These are phyloP conservation scores for Albula glossodonta DNA, from an alignment of 2,113 vertebrate genomes.

Conservation along the genomic window DNA sequence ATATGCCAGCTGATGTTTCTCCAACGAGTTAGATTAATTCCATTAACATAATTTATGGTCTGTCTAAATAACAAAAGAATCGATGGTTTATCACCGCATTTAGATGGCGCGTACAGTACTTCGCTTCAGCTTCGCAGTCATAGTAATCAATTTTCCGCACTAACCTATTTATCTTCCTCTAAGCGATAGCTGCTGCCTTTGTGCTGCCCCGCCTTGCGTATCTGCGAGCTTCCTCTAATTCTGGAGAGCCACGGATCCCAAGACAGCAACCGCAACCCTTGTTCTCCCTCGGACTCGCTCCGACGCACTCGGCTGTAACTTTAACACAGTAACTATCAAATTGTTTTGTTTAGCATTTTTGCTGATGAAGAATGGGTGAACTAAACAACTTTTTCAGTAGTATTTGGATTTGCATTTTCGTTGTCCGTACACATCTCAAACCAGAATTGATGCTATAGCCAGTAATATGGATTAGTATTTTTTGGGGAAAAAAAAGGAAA, in stretches of 20 bases:
- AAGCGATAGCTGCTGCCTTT: not conserved
- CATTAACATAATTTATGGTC: too few relatives aligned
- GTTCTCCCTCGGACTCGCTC: not conserved
- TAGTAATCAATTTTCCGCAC: not conserved
- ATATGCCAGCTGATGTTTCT: too few relatives aligned
- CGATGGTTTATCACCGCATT: too few relatives aligned
- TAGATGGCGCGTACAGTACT: too few relatives aligned
- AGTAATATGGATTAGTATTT: not conserved
- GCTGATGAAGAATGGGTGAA: not conserved
- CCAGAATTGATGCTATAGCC: not conserved
- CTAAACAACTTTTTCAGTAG: not conserved
- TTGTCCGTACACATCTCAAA: too few relatives aligned
- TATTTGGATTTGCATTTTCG: too few relatives aligned
- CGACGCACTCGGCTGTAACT: not conserved
- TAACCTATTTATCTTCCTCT: not conserved
- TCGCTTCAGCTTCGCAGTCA: too few relatives aligned
- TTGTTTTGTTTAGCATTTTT: not conserved
- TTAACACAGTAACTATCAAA: not conserved
- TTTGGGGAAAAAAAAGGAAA: not conserved
- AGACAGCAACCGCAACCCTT: not conserved
- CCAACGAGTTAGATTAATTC: too few relatives aligned
- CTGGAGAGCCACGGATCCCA: not conserved
- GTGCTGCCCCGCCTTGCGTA: not conserved
- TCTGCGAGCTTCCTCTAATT: constrained; percentile 11
- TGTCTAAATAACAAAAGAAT: too few relatives aligned